phyloP scores from a whole-genome alignment of 2,113 vertebrate genomes.

The Notarius lentiginosus region DNA sequence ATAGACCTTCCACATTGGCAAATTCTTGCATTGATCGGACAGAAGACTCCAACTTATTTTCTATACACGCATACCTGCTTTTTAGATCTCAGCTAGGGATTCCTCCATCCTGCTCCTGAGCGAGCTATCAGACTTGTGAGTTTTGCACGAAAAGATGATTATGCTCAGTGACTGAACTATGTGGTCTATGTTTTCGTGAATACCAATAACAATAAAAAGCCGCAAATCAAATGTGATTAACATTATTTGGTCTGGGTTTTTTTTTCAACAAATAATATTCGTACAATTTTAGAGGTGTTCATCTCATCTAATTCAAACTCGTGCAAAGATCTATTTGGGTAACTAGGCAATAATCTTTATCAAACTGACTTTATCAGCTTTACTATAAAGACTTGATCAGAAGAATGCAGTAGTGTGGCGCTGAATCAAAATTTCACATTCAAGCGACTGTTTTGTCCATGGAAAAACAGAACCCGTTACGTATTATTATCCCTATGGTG shows the following conservation, averaged over 20 bases:
- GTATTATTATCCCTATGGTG: conserved; percentile 45
- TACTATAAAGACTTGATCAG: not conserved
- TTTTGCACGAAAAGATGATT: not conserved
- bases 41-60: not conserved
- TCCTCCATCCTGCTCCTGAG: not conserved
- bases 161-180: not conserved
- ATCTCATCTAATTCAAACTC: not conserved
- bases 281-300: not conserved
- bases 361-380: not conserved
- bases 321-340: not conserved
- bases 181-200: not conserved
- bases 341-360: not conserved
- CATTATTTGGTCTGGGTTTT: not conserved
- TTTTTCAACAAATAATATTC: not conserved
- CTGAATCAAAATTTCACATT: conserved; percentile 1
- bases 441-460: conserved; percentile 37
- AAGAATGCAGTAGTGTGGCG: conserved; percentile 1
- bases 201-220: not conserved
- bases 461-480: conserved; percentile 36
- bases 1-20: not conserved
- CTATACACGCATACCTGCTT: not conserved
- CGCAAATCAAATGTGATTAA: not conserved
- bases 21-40: not conserved
- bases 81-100: not conserved
- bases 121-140: not conserved